A percentile compares a stretch with the other conserved stretches of the same genome.
phyloP scores from a whole-genome alignment of 2,888 invertebrate species.

The Agrilus mali region DNA sequence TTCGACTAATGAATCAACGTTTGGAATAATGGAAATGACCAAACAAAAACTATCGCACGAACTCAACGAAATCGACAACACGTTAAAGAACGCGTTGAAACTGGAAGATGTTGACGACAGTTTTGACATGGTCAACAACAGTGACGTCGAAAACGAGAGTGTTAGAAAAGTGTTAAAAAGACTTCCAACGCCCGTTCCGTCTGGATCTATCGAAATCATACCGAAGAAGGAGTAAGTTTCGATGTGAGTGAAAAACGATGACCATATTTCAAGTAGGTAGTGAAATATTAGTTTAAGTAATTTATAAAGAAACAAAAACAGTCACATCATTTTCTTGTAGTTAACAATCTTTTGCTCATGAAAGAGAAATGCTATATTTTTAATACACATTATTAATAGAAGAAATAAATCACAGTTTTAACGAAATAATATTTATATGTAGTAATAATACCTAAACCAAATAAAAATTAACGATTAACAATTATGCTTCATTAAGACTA shows the following conservation, averaged over 20 bases:
- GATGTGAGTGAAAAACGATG: constrained; percentile 21
- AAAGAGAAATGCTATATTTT: too few species aligned
- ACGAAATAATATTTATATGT: too few species aligned
- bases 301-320: too few species aligned
- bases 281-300: neutral
- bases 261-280: constrained; percentile 8
- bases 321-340: too few species aligned
- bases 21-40: constrained; percentile 4
- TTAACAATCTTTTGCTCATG: too few species aligned
- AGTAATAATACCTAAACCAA: too few species aligned
- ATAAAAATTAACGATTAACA: too few species aligned
- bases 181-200: constrained; percentile 4
- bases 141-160: too few species aligned
- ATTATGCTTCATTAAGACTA: too few species aligned
- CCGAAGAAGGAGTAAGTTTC: constrained; percentile 18
- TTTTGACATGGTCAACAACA: constrained; percentile 1
- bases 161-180: constrained; percentile 3
- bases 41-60: constrained; percentile 3
- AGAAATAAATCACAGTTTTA: too few species aligned
- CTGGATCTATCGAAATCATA: constrained; percentile 17
- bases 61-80: constrained; percentile 7
- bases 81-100: constrained; percentile 12
- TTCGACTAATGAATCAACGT: too few species aligned
- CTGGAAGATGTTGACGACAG: constrained; percentile 16
- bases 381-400: too few species aligned